A percentile compares a stretch with the other conserved stretches of the same genome.
Conservation (phyloP, 2,888 invertebrate species). For the Drosophila algonquin region DNA sequence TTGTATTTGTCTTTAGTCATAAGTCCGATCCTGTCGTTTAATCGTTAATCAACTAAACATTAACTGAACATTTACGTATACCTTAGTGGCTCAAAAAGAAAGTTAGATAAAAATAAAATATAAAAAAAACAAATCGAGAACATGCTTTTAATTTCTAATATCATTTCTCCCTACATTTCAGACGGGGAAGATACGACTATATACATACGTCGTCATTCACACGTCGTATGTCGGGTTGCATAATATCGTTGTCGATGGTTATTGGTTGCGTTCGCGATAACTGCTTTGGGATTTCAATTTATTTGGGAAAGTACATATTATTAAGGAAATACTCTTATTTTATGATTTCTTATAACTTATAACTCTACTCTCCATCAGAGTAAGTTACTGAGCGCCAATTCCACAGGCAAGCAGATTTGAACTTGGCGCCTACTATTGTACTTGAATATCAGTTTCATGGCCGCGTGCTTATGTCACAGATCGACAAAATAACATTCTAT, state of each 20-base stretch:
- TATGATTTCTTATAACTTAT: too few species aligned
- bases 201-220: too few species aligned
- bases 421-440: neutral
- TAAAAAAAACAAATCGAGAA: neutral
- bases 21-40: conserved; percentile 65
- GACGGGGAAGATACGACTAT: too few species aligned
- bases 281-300: too few species aligned
- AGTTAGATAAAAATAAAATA: conserved; percentile 25
- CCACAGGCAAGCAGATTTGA: neutral
- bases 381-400: too few species aligned
- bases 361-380: too few species aligned
- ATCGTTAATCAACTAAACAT: conserved; percentile 69
- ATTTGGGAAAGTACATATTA: too few species aligned
- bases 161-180: neutral
- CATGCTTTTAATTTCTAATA: neutral
- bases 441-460: neutral
- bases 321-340: too few species aligned
- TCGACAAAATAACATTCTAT: too few species aligned
- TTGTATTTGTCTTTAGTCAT: conserved; percentile 76
- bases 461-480: neutral
- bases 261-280: too few species aligned
- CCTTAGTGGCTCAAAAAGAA: conserved; percentile 58
- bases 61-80: conserved; percentile 59
- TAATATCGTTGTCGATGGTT: too few species aligned
- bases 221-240: too few species aligned